Evolutionary conservation across 64 coral and sea anemone species (phyloP).

Genomic region (Acropora tenuis): DNA sequence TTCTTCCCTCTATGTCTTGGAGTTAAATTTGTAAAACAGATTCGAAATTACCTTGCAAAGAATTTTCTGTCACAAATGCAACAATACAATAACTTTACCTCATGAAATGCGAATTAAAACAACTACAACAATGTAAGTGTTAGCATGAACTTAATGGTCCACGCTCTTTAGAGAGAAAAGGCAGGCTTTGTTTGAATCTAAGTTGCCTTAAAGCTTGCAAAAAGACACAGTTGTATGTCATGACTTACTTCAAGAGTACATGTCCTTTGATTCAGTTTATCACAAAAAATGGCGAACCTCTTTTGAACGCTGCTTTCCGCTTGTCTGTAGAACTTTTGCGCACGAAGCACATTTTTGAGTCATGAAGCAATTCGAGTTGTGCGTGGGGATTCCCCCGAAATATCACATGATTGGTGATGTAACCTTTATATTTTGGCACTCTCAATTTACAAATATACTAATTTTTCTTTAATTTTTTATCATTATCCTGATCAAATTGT

Average conservation of each 20-base stretch:
- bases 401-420: neutral
- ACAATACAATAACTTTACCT: neutral
- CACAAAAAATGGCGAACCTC: neutral
- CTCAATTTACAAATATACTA: too few species aligned
- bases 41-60: too few species aligned
- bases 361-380: neutral
- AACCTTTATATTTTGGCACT: too few species aligned
- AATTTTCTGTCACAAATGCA: too few species aligned
- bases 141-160: too few species aligned
- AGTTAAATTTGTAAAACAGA: too few species aligned
- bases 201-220: too few species aligned
- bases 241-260: neutral
- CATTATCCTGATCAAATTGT: too few species aligned
- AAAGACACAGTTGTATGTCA: neutral
- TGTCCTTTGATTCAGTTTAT: neutral
- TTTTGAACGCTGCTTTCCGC: neutral
- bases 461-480: too few species aligned
- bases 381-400: neutral
- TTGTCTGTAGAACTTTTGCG: neutral
- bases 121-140: neutral
- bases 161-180: neutral
- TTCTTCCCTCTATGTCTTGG: too few species aligned
- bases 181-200: neutral
- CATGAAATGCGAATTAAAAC: neutral
- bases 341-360: neutral